Base-by-base conservation (phyloP, 2,888 invertebrate species). In the Tipula lateralis region DNA sequence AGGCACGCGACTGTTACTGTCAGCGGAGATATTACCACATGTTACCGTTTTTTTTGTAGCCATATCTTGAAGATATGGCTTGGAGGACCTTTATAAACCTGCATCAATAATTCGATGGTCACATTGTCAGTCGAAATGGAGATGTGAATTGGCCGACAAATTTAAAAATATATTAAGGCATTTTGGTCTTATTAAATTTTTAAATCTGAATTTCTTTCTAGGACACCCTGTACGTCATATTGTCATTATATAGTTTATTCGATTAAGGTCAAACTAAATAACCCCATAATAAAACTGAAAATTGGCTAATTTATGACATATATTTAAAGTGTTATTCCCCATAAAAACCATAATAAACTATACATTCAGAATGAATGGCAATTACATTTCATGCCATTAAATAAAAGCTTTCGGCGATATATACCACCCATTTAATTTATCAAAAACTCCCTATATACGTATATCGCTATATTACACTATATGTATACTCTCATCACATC, bases 381-480 rank as follows among this genome's bases (percentile, higher is more conserved):
- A 66, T 66, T 66, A 66, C 66, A 66, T 66, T 66, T 66, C 66
- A 66, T 66, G 24, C 24, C 66, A 66, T 66, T 66, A 24, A 66
- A 66, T 66, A 66, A 66, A 66, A 66, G 24, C 66, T 66, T 66
- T 66, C 24, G 66, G 66, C 66, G 66, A 66, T 66, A 3, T 24
- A 66, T 66, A n/a, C 66, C 19, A 66, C 66, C 66, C 66, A 66
- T 66, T 66, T 66, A 66, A 66, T 66, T 66, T 66, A 66, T 66
- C 66, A 66, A 66, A 66, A 66, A 39, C 7, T 66, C 6, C 19
- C 19, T 50, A 50, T 50, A 50, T 50, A 19, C 19, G 19, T n/a
- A 50, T 19, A 19, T 13, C 39, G 39, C 6, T 50, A 19, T 19
- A 7, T 66, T 9, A 7, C 9, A 7, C n/a, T n/a, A n/a, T n/a